Evolutionary conservation across 2,113 vertebrate genomes (phyloP).

Genomic region (Phalacrocorax aristotelis): DNA sequence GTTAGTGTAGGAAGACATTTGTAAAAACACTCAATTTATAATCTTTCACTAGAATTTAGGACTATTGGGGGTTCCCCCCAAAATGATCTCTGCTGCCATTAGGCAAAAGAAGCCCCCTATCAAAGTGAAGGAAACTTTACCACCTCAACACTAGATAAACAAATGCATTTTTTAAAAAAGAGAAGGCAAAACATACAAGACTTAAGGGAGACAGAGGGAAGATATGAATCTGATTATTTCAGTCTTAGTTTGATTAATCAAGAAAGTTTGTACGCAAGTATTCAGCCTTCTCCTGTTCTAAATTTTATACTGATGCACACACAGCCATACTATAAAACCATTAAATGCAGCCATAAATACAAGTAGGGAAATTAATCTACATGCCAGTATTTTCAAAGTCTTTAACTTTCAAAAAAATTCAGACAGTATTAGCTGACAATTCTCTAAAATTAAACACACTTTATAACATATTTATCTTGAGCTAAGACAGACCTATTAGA

Average conservation of each 20-base stretch:
- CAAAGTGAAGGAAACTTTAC: background rate
- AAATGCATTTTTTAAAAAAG: background rate
- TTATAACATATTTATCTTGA: background rate
- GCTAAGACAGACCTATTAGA: background rate
- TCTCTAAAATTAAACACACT: background rate
- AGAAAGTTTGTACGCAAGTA: background rate
- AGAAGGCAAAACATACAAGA: background rate
- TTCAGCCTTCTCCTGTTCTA: background rate
- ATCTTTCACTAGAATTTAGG: background rate
- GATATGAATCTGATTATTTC: background rate
- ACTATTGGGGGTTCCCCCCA: accelerated
- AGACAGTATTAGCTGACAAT: background rate
- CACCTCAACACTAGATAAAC: background rate
- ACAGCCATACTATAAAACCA: background rate
- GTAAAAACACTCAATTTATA: background rate
- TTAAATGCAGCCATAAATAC: background rate
- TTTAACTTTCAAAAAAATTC: background rate
- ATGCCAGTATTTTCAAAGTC: background rate
- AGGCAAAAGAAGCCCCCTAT: background rate
- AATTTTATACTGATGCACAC: background rate
- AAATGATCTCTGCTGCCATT: background rate
- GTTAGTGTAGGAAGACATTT: background rate
- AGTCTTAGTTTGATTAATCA: background rate
- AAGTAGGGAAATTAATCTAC: background rate
- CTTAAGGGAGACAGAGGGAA: background rate